Evolutionary conservation across 2,113 vertebrate species (phyloP).

Genomic region (Heptranchias perlo): DNA sequence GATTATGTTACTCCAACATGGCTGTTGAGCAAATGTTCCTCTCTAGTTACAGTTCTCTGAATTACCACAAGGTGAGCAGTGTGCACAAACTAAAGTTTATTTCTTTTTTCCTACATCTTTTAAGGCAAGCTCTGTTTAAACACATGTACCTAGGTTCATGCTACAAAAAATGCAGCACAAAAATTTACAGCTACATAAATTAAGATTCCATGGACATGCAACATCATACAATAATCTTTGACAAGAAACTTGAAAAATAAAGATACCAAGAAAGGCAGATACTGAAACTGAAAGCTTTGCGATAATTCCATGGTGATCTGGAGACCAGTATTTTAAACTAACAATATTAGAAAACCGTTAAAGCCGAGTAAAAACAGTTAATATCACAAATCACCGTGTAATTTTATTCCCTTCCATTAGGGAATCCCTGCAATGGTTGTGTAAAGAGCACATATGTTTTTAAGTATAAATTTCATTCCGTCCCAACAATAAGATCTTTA

Average conservation of each 20-base stretch:
- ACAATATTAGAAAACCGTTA: neutral
- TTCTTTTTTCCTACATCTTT: neutral
- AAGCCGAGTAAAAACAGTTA: neutral
- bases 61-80: conserved; percentile 95
- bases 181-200: neutral
- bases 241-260: neutral
- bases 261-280: neutral
- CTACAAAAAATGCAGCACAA: neutral
- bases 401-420: neutral
- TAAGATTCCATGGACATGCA: neutral
- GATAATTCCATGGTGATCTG: neutral
- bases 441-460: neutral
- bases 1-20: conserved; percentile 99
- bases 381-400: neutral
- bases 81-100: conserved; percentile 54
- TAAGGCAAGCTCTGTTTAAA: neutral
- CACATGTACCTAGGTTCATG: neutral
- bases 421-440: neutral
- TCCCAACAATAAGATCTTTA: neutral
- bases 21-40: conserved; percentile 97
- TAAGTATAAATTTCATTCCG: neutral
- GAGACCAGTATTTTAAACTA: neutral
- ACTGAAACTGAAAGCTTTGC: neutral
- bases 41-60: conserved; percentile 84
- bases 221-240: neutral